phyloP scores from a whole-genome alignment of 2,113 vertebrate species.

The Marmota monax region DNA sequence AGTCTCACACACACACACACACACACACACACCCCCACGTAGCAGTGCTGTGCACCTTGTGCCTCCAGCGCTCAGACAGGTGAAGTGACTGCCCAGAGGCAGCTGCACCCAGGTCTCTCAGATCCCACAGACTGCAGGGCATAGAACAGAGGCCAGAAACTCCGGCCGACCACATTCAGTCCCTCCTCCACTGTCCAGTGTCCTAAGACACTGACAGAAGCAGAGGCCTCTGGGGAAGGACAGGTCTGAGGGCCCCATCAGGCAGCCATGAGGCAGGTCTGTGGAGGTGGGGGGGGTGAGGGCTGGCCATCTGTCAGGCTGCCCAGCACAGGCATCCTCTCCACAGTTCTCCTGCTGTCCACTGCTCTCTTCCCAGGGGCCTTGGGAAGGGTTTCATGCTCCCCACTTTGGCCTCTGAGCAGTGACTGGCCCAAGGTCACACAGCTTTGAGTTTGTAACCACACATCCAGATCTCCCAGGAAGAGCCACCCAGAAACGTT shows the following conservation, averaged over 20 bases:
- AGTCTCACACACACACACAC: too few relatives aligned
- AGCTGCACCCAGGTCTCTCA: neutral
- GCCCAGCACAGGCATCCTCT: neutral
- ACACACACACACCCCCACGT: too few relatives aligned
- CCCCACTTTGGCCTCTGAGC: neutral
- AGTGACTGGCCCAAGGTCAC: slow-evolving; percentile 48
- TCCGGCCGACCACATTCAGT: too few relatives aligned
- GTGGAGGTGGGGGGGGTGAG: neutral
- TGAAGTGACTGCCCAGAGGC: neutral
- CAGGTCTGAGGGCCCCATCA: neutral
- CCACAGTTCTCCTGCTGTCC: neutral
- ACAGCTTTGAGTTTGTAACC: neutral
- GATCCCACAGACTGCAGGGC: neutral
- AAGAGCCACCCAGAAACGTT: neutral
- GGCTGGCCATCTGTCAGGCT: neutral
- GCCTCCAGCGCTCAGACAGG: neutral
- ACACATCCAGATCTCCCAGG: neutral
- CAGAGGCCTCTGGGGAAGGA: neutral
- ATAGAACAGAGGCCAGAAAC: neutral
- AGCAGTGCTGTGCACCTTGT: too few relatives aligned
- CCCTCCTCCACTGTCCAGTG: neutral
- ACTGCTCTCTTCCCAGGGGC: rapidly evolving
- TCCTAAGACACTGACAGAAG: neutral
- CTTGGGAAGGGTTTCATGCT: neutral
- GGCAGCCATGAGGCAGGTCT: neutral